A percentile compares a stretch with the other conserved stretches of the same genome.
These are phyloP conservation scores for Euphydryas editha DNA, from an alignment of 2,888 invertebrate species.

Conservation along the genomic window DNA sequence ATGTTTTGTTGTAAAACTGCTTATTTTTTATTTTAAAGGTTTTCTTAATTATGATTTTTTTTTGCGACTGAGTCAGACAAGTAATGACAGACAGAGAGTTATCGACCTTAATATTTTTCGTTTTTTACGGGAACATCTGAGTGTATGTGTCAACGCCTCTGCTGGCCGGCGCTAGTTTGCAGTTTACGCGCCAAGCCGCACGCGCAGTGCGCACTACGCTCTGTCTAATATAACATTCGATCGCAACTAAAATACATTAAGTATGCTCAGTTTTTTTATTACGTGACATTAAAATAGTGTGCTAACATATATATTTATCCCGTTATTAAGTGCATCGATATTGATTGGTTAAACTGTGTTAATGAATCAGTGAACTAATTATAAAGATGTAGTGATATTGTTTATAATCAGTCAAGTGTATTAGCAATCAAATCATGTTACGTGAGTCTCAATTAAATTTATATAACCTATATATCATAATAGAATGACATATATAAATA, in stretches of 20 bases:
- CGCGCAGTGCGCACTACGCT: slow-evolving; percentile 71
- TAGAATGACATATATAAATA: no score
- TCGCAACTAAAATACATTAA: slow-evolving; percentile 67
- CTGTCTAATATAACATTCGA: slow-evolving; percentile 73
- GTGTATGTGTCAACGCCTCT: slow-evolving; percentile 59
- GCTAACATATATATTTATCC: background rate
- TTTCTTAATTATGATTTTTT: slow-evolving; percentile 16
- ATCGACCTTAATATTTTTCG: slow-evolving; percentile 53
- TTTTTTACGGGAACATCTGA: slow-evolving; percentile 50
- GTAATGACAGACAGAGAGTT: slow-evolving; percentile 54
- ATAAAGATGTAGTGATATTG: background rate
- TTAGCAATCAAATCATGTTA: slow-evolving; percentile 17
- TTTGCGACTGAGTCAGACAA: slow-evolving; percentile 34
- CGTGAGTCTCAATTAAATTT: slow-evolving; percentile 13
- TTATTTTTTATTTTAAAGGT: background rate
- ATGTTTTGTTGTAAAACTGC: background rate
- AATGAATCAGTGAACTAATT: slow-evolving; percentile 30
- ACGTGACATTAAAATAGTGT: slow-evolving; percentile 30
- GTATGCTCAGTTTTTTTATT: slow-evolving; percentile 53
- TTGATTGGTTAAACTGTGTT: slow-evolving; percentile 5
- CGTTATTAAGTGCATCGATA: background rate
- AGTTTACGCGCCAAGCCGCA: slow-evolving; percentile 62
- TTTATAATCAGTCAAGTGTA: background rate
- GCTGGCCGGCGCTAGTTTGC: slow-evolving; percentile 56
- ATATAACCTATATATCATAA: background rate